Conservation (phyloP, 1,140 invertebrate species). For the Pseudobourletiella spinata region DNA sequence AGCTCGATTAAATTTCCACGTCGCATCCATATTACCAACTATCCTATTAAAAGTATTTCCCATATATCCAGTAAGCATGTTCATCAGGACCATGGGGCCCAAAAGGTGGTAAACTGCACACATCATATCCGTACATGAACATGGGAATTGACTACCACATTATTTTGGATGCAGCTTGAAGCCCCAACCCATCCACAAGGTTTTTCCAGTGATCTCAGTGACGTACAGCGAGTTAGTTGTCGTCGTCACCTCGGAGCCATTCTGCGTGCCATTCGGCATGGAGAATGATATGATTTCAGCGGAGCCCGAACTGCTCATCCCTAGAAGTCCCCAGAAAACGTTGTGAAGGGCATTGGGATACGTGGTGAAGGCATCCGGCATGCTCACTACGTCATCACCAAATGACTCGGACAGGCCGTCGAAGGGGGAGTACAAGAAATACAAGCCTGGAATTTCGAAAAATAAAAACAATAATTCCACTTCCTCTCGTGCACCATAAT, state of each 20-base stretch:
- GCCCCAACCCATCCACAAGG: not conserved
- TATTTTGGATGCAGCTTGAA: too few species aligned
- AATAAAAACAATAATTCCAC: too few species aligned
- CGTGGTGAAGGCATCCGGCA: not conserved
- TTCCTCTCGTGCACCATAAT: too few species aligned
- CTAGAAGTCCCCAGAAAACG: not conserved
- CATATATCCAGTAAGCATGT: conserved; percentile 2
- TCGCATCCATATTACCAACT: not conserved
- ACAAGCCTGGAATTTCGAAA: not conserved
- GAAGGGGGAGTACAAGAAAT: not conserved
- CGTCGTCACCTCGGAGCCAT: too few species aligned
- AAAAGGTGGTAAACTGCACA: conserved; percentile 1
- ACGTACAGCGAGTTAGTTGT: not conserved
- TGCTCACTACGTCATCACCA: too few species aligned
- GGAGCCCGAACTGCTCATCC: too few species aligned
- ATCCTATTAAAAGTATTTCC: not conserved
- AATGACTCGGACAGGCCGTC: not conserved
- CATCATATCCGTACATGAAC: too few species aligned
- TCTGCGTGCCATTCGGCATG: too few species aligned
- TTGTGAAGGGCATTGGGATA: not conserved
- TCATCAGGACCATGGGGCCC: not conserved
- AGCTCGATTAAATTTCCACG: conserved; percentile 1
- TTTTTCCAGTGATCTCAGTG: not conserved
- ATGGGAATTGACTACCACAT: too few species aligned
- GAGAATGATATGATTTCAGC: too few species aligned